A percentile compares a stretch with the other conserved stretches of the same genome.
These are phyloP conservation scores for Poecilobothrus nobilitatus DNA, from an alignment of 2,888 invertebrate species.

Conservation along the genomic window DNA sequence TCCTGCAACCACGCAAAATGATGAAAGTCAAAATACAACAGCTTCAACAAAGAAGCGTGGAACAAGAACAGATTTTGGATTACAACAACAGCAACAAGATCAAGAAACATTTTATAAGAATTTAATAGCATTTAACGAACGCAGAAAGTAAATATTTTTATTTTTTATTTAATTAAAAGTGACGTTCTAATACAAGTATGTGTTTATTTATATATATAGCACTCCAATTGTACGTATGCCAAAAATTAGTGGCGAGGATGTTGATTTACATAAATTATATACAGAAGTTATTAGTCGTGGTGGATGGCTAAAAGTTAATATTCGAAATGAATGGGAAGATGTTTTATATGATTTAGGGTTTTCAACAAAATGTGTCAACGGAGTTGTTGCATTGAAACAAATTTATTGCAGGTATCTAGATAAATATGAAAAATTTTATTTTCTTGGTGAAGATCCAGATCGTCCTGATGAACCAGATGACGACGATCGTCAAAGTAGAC, in stretches of 20 bases:
- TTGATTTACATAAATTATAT: constrained; percentile 88
- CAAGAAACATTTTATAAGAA: constrained; percentile 47
- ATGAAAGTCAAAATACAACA: constrained; percentile 22
- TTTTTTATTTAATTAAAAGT: constrained; percentile 7
- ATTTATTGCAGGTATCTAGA: constrained; percentile 74
- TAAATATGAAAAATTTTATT: constrained; percentile 84
- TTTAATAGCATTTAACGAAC: constrained; percentile 82
- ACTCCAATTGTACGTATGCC: constrained; percentile 54
- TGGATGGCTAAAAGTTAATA: constrained; percentile 93
- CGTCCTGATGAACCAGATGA: constrained; percentile 64
- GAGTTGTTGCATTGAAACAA: constrained; percentile 73
- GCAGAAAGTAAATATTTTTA: constrained; percentile 67
- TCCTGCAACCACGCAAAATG: constrained; percentile 24
- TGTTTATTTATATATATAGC: constrained; percentile 43
- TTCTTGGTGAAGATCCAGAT: constrained; percentile 82
- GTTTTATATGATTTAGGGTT: constrained; percentile 67
- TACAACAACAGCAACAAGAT: constrained; percentile 15
- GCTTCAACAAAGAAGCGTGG: constrained; percentile 21
- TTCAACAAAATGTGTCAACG: constrained; percentile 81
- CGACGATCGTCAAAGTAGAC: constrained; percentile 67
- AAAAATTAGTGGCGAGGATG: constrained; percentile 77
- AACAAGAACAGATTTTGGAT: constrained; percentile 16
- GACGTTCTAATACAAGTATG: neutral
- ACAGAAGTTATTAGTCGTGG: constrained; percentile 84
- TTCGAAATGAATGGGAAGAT: constrained; percentile 80